Base-by-base conservation (phyloP, 2,113 vertebrate species). In the Sander lucioperca region DNA sequence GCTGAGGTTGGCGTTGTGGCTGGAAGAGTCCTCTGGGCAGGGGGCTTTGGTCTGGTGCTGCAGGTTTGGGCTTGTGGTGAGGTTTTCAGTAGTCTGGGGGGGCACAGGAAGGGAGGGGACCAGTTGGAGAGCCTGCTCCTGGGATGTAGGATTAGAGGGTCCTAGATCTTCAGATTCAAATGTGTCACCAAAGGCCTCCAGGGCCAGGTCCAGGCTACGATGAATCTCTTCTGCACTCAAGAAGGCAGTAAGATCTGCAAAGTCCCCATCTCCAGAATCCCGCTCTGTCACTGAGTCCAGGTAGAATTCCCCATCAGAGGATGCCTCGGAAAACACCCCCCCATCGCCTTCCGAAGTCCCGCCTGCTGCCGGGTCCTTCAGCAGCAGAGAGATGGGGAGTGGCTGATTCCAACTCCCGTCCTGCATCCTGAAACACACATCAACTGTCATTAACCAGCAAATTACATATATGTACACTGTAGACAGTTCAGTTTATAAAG, bases 211-310 rank as follows among this genome's bases (percentile, higher is more conserved):
- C 88, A 99, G 95, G 77, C 98, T 99, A 83, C 92, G 97, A 80
- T 94, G 90, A 66, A 99, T 97, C 92, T 99, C 98, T 0, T 99
- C 98, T 88, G 97, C 96, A 64, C 93, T 99, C 83, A 99, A 95
- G 86, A 99, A 99, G 43, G 97, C 96, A 62, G 97, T 97, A 6
- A 99, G 96, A 79, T 94, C 97, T 2, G 95, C 93, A 89, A 96
- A 96, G 88, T 91, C 92, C 68, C 89, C 91, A 0, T 96, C 96
- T 71, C 84, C 93, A 74, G 95, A 95, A 66, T 96, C 95, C 83
- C 95, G 62, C 68, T 97, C 96, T 56, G 96, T 93, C 27, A 95
- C 79, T 9, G 96, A 95, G 88, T 97, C 96, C 74, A 92, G 87
- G 93, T 95, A 97, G 61, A 96, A 94, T 59, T 96, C 96, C 5